These are phyloP conservation scores for Ormyrus nitidulus DNA, from an alignment of 2,888 invertebrate genomes.

Conservation along the genomic window DNA sequence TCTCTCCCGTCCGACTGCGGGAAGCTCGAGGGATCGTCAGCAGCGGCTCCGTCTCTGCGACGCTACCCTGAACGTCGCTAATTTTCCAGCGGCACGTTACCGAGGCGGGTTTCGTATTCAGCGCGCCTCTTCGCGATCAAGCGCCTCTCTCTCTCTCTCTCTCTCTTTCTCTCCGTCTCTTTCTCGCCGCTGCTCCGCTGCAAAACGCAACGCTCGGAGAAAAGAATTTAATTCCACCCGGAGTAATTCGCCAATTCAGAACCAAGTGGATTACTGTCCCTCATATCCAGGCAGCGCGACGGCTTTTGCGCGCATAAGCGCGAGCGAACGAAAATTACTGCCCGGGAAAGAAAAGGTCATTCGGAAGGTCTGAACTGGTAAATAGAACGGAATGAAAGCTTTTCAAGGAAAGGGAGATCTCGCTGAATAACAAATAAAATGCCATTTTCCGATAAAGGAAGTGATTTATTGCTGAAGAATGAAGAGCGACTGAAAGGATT, in stretches of 20 bases:
- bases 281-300: conserved; percentile 27
- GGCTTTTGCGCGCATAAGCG: background rate
- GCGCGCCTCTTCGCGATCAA: conserved; percentile 4
- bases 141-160: background rate
- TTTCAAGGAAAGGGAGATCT: background rate
- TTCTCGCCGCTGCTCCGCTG: background rate
- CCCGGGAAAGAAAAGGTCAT: conserved; percentile 10
- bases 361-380: conserved; percentile 17
- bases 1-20: background rate
- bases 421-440: conserved; percentile 4
- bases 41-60: background rate
- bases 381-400: conserved; percentile 38
- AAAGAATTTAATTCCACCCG: conserved; percentile 56
- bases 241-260: conserved; percentile 57
- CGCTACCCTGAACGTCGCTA: background rate
- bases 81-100: conserved; percentile 7
- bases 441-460: background rate
- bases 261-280: conserved; percentile 54
- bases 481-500: too few relatives aligned
- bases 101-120: conserved; percentile 4
- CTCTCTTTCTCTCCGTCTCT: background rate
- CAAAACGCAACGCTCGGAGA: conserved; percentile 34
- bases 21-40: background rate
- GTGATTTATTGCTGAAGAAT: too few relatives aligned
- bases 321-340: conserved; percentile 25